Evolutionary conservation across 1,140 invertebrate genomes (phyloP).

Genomic region (Leptestheria dahalacensis): DNA sequence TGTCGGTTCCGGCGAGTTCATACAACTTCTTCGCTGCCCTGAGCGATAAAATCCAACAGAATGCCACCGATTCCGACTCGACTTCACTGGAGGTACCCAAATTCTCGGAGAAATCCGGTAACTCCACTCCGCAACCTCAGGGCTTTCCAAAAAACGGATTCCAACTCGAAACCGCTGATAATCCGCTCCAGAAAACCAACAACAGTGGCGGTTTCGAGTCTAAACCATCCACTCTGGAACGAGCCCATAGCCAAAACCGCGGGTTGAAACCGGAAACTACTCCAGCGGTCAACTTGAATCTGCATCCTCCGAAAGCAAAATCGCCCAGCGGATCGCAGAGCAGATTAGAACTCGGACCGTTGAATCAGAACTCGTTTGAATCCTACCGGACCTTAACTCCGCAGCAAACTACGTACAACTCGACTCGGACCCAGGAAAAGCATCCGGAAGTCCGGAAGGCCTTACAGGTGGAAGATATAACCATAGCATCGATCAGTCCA

Average conservation of each 20-base stretch:
- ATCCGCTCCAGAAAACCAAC: background rate
- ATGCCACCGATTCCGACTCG: background rate
- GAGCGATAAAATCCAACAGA: constrained; percentile 3
- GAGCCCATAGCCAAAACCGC: background rate
- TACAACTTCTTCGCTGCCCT: constrained; percentile 7
- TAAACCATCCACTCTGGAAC: background rate
- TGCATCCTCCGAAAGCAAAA: too few species aligned
- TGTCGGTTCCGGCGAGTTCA: background rate
- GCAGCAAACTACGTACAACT: constrained; percentile 2
- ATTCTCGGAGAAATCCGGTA: background rate
- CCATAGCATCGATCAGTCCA: constrained; percentile 5
- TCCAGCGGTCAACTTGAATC: too few species aligned
- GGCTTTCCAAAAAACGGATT: background rate
- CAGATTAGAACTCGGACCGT: background rate
- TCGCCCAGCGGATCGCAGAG: background rate
- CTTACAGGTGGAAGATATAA: background rate
- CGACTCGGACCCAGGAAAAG: background rate
- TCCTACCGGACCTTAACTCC: constrained; percentile 1
- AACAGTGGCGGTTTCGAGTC: background rate
- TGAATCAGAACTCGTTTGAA: background rate
- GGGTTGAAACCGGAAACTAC: background rate
- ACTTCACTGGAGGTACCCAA: background rate
- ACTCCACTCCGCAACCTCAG: background rate
- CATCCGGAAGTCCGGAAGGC: background rate
- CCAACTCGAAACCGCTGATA: background rate